Evolutionary conservation across 2,888 invertebrate genomes (phyloP), one percentile per base, ranked within the genome.

Genomic region (Hemaris fuciformis): DNA sequence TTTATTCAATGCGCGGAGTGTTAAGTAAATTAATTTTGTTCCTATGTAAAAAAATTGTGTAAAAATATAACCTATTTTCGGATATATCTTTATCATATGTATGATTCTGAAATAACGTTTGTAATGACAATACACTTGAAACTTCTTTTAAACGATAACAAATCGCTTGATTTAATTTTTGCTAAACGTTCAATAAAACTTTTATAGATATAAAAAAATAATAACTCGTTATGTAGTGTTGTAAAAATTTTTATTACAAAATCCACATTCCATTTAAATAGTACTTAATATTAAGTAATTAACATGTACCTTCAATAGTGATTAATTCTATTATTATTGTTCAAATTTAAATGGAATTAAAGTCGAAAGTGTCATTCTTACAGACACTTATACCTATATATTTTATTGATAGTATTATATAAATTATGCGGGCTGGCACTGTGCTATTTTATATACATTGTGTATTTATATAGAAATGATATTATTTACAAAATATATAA

Each of bases 241-340:
- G 45, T 46, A 38, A 42, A 62, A 34, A 15, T 41, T 63, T n/a
- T 63, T 62, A 62, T 63, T 66, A 48, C 41, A 64, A 63, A 59
- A 59, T 58, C 59, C 62, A 66, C 63, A 66, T 64, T 66, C 62
- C 66, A 64, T 57, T 56, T 58, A 38, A 61, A 59, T 53, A 48
- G 48, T 27, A 27, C 27, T 48, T 65, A 60, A 61, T 31, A 62
- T 60, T 43, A 41, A 23, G 34, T 20, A 57, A 41, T 13, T 20
- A 45, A 31, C 7, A 43, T 27, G 43, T 59, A 59, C 20, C 20
- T 45, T 7, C 25, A 15, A 15, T 27, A 25, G 18, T 31, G 27
- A 31, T 53, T 53, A 18, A 27, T 27, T 23, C 31, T 31, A 18
- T 13, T 10, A 13, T 18, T 53, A 53, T 18, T 31, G 15, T 53